These are phyloP conservation scores for Parotia lawesii DNA, from an alignment of 2,113 vertebrate genomes.

Conservation along the genomic window DNA sequence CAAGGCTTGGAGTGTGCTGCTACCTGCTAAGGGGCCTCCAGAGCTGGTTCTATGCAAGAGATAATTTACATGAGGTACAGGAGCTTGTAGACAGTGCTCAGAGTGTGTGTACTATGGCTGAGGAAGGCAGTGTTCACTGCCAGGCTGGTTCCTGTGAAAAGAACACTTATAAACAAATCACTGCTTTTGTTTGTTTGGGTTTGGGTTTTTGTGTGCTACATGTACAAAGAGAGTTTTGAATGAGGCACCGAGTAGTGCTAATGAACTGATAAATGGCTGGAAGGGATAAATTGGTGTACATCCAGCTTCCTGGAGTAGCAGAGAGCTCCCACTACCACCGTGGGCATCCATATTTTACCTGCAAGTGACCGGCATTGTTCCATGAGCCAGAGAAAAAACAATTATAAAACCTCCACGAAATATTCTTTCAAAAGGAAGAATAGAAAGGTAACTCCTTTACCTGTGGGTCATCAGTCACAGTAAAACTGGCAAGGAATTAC, in stretches of 20 bases:
- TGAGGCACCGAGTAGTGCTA: not conserved
- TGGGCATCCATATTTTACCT: not conserved
- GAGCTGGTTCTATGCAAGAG: not conserved
- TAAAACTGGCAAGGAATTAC: not conserved
- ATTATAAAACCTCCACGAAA: rapidly evolving
- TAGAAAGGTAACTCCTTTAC: not conserved
- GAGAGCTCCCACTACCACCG: not conserved
- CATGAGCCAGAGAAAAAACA: not conserved
- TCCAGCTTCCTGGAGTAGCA: not conserved
- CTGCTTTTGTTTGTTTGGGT: not conserved
- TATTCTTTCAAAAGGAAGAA: not conserved
- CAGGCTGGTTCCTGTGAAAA: not conserved
- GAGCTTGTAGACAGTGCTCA: not conserved
- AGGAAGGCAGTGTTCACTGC: not conserved
- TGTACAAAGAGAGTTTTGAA: not conserved
- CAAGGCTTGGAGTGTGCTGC: not conserved
- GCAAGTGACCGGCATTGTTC: not conserved
- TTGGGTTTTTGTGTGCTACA: not conserved
- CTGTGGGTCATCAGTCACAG: not conserved
- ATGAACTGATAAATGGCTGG: not conserved
- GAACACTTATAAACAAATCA: not conserved
- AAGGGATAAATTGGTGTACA: not conserved
- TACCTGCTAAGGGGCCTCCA: not conserved
- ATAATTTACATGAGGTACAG: not conserved
- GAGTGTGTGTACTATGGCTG: not conserved